These are phyloP conservation scores for Coranthus polyacanthus DNA, from an alignment of 2,797 vertebrate species.

Conservation along the genomic window DNA sequence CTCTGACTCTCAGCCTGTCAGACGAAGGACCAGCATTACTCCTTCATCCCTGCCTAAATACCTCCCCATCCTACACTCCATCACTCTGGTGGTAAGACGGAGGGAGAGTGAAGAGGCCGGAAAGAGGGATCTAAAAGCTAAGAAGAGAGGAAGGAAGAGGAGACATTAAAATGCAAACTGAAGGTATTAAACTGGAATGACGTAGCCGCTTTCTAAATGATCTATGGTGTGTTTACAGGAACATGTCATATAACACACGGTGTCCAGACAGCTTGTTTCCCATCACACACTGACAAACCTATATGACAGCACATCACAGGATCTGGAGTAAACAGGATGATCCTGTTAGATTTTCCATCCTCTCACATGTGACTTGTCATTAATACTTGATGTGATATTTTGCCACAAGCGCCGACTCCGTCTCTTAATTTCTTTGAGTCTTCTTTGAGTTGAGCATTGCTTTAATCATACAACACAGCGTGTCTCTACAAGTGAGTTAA, in stretches of 20 bases:
- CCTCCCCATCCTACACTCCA: constrained; percentile 37
- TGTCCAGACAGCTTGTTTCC: constrained; percentile 39
- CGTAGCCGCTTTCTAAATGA: constrained; percentile 38
- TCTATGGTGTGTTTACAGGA: constrained; percentile 47
- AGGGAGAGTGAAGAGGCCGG: not conserved
- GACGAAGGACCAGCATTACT: constrained; percentile 41
- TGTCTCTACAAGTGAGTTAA: not conserved
- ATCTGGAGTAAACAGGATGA: constrained; percentile 14
- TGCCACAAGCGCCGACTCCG: not conserved
- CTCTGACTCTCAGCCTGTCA: constrained; percentile 36
- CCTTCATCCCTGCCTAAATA: constrained; percentile 37
- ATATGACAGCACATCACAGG: constrained; percentile 30
- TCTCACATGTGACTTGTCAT: constrained; percentile 12
- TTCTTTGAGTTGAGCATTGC: not conserved
- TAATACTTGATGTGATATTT: constrained; percentile 13
- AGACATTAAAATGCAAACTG: constrained; percentile 54
- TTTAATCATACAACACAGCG: not conserved
- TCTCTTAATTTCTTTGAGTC: constrained; percentile 4
- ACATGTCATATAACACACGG: constrained; percentile 11
- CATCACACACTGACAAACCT: constrained; percentile 40
- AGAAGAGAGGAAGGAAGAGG: constrained; percentile 28
- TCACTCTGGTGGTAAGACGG: constrained; percentile 40
- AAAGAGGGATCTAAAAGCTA: not conserved
- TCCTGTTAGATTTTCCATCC: constrained; percentile 2
- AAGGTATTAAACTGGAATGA: constrained; percentile 45